These are phyloP conservation scores for Chrysolina haemoptera DNA, from an alignment of 2,888 invertebrate genomes.

Conservation along the genomic window DNA sequence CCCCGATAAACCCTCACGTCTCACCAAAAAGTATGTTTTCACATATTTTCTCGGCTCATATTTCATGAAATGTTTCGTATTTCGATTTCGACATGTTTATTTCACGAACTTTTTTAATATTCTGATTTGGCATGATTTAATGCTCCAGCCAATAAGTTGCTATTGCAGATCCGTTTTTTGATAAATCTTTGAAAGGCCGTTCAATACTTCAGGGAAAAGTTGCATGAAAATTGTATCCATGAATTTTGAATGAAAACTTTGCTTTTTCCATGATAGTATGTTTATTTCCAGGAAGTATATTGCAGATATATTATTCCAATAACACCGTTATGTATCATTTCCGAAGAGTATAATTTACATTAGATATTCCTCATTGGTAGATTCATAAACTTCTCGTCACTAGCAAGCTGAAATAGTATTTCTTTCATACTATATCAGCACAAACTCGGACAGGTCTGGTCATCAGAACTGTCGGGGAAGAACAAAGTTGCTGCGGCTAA, in stretches of 20 bases:
- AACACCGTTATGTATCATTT: neutral
- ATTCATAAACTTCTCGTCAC: too few species aligned
- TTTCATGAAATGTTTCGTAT: slow-evolving; percentile 24
- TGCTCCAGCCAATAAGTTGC: slow-evolving; percentile 39
- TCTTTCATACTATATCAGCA: too few species aligned
- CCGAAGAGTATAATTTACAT: too few species aligned
- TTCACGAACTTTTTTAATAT: slow-evolving; percentile 53
- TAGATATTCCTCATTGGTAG: too few species aligned
- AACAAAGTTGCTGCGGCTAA: too few species aligned
- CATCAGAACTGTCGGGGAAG: too few species aligned
- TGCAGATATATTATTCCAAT: neutral
- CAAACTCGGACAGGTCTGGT: too few species aligned
- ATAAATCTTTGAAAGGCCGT: slow-evolving; percentile 25
- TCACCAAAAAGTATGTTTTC: neutral
- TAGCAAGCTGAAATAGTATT: too few species aligned
- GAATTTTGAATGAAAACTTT: slow-evolving; percentile 18
- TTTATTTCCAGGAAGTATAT: neutral
- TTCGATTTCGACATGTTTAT: slow-evolving; percentile 33
- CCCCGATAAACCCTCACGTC: slow-evolving; percentile 2
- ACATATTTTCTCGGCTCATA: slow-evolving; percentile 19
- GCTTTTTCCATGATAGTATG: neutral
- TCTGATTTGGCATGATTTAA: slow-evolving; percentile 53
- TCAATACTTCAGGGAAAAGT: slow-evolving; percentile 21
- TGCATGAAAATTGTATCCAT: neutral
- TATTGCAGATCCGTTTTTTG: slow-evolving; percentile 12